Base-by-base conservation (phyloP, 1,140 invertebrate species). In the Diachasma alloeum region DNA sequence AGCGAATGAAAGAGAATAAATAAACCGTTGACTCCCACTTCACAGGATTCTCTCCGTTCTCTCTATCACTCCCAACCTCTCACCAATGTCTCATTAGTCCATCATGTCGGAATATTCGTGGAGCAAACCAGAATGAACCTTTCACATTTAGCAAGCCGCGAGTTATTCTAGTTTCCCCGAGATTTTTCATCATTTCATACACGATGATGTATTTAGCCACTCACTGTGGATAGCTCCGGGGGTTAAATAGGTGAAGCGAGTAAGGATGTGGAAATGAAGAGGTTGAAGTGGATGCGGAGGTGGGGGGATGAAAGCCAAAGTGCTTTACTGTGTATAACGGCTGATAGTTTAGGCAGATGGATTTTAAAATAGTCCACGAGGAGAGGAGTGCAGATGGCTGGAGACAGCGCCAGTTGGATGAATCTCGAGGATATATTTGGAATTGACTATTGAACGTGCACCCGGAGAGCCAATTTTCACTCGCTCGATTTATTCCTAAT, bases 401-500 rank as follows among this genome's bases (percentile, higher is more conserved):
- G 31, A 31, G 31, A 31, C 31, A 31, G 2, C 31, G 31, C 6
- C 31, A 31, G 31, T 26, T 9, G 24, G 24, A 31, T 63, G 59
- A 63, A 31, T 26, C 59, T 8, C 6, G 17, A 19, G 67, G 24
- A 69, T 53, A 72, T 72, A 72, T 72, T 72, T 42, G 39, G 67
- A 22, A 42, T 44, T 37, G 37, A 70, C 44, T 72, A 72, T 53
- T 31, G 44, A 56, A 56, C 11, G 31, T 31, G 13, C 39, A 9
- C 3, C 22, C 17, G 5, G 44, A 46, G 10, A 46, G 10, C 46
- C 44, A 53, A 53, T 53, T 22, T 56, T 53, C 46, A 53, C 36
- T 71, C 44, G 19, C 36, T 71, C 44, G 19, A 71, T 71, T 71
- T 71, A 44, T 42, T 70, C 37, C 68, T 70, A 44, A 70, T 70